Conservation (phyloP, 2,113 vertebrate genomes). For the Microcebus murinus region DNA sequence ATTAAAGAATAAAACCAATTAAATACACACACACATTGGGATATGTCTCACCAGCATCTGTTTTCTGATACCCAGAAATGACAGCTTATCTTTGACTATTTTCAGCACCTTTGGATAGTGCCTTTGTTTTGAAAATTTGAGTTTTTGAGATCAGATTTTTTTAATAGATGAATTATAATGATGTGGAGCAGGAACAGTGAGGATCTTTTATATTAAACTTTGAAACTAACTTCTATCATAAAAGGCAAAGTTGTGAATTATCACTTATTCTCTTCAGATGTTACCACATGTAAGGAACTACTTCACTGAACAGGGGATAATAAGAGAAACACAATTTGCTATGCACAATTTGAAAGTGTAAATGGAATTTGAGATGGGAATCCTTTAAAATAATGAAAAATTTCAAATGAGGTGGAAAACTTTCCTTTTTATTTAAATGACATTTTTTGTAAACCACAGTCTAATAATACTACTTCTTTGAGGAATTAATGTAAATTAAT, state of each 20-base stretch:
- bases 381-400: conserved; percentile 77
- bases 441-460: conserved; percentile 58
- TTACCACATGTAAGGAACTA: conserved; percentile 65
- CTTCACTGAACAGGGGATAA: conserved; percentile 68
- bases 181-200: neutral
- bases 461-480: neutral
- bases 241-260: conserved; percentile 62
- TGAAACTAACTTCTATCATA: conserved; percentile 62
- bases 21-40: neutral
- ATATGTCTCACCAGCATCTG: neutral
- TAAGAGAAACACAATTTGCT: conserved; percentile 73
- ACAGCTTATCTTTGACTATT: neutral
- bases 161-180: conserved; percentile 13
- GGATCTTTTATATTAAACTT: conserved; percentile 69
- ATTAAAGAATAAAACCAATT: conserved; percentile 33
- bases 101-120: conserved; percentile 25
- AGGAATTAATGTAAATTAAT: conserved; percentile 63
- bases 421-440: conserved; percentile 60
- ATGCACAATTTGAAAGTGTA: conserved; percentile 78
- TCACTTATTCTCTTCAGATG: conserved; percentile 67
- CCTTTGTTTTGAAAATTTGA: conserved; percentile 63
- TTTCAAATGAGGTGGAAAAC: conserved; percentile 60
- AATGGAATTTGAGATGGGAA: conserved; percentile 77
- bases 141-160: conserved; percentile 71
- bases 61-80: conserved; percentile 54